Base-by-base conservation (phyloP, 1,140 invertebrate genomes). In the Condylostylus longicornis region DNA sequence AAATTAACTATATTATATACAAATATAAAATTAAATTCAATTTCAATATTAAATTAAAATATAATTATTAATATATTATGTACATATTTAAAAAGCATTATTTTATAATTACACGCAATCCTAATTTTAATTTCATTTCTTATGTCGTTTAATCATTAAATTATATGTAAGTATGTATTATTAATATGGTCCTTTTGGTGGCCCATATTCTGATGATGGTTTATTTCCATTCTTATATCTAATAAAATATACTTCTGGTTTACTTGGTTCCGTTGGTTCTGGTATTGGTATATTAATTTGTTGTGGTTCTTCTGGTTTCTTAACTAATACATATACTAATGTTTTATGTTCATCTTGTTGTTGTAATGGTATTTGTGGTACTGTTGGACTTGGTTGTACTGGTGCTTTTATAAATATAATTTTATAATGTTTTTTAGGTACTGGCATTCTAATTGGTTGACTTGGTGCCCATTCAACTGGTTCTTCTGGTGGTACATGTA, bases 331-430 rank as follows among this genome's bases (percentile, higher is more conserved):
- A 66, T 85, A 86, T 61, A 86, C 82, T 43, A 84, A 67, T 28
- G 82, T 86, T 66, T 84, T 86, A 63, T 83, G 77, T 59, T 82
- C 78, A 57, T 79, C 77, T 52, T 78, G 74, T 20, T 73, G 69
- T 7, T 54, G 52, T 2, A 53, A 53, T 1, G 58, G 57, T 28
- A 58, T 21, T 19, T 55, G 51, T 42, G 79, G 69, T 38, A 66
- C 67, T 44, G 78, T 77, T n/a, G 57, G 55, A 13, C 77, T 72
- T 37, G 78, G 76, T 45, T 77, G 70, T 39, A 76, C 74, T 22
- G 82, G 81, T 19, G 82, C 79, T 68, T 83, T 83, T 57, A 85
- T 83, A 72, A 84, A 84, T 53, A 87, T 83, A 50, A 85, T 85
- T 58, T 83, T 82, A 66, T 83, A 83, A 62, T 85, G 79, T 48